Evolutionary conservation across 2,888 invertebrate genomes (phyloP), one percentile per base, ranked within the genome.

Genomic region (Tipula vernalis): DNA sequence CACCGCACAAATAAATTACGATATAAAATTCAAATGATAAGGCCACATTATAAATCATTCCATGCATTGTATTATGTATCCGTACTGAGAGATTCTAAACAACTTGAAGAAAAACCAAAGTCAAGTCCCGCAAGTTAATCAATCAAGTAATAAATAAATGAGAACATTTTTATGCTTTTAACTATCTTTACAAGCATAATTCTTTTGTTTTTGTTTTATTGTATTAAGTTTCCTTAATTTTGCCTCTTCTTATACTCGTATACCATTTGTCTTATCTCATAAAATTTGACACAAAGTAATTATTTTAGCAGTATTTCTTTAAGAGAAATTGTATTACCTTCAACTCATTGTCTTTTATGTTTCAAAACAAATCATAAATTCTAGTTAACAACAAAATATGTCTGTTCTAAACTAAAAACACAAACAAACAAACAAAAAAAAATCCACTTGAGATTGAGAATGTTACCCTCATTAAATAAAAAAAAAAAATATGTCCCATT

Each of bases 381-480:
- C 15, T 42, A 85, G 39, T 41, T 13, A 41, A 85, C 12, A 85
- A 41, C 15, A 15, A 42, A 85, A 18, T 85, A 41, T 85, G 85
- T 18, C 4, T 85, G 42, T 36, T 39, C 15, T 36, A 39, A 41
- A 41, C 41, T 28, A 39, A 6, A 39, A 39, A 15, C 5, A 13
- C 1, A 39, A 85, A 15, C 5, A 85, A 36, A 39, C 15, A 41
- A 39, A 39, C 10, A 39, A 85, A 85, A 41, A 15, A 3, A 39
- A 6, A 39, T 39, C 39, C 36, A 15, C 36, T 36, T 41, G 15
- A 85, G 42, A 18, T 41, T 42, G 42, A 36, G 41, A 6, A 85
- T 71, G 71, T 71, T 71, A 71, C 71, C 71, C 71, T 71, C 71
- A 71, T 71, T 71, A 71, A 71, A 71, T 71, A 71, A 71, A 51